Evolutionary conservation across 2,797 vertebrate genomes (phyloP).

Genomic region (Gallinago nigripennis): DNA sequence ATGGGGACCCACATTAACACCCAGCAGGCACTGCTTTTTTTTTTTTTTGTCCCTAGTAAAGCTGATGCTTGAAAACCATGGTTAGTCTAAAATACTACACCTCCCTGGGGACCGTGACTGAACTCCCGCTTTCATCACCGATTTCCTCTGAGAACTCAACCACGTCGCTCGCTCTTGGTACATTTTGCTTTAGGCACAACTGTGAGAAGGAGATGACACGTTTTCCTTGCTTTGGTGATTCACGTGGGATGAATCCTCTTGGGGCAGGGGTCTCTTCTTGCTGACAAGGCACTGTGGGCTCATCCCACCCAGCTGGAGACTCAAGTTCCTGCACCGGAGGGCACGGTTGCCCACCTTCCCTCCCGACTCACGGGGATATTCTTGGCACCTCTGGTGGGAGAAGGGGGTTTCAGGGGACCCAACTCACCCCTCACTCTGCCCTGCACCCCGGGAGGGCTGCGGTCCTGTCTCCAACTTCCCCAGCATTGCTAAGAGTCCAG

Average conservation of each 20-base stretch:
- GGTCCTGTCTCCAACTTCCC: not conserved
- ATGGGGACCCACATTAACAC: not conserved
- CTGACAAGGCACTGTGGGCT: not conserved
- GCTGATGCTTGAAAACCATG: not conserved
- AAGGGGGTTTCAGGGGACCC: not conserved
- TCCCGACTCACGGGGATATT: not conserved
- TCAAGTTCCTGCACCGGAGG: accelerated
- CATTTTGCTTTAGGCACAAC: not conserved
- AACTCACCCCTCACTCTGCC: not conserved
- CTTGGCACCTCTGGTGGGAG: accelerated
- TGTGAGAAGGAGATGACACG: not conserved
- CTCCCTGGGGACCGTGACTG: not conserved
- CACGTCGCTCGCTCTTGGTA: accelerated
- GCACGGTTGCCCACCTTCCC: accelerated
- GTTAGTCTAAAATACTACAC: not conserved
- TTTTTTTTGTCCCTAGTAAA: not conserved
- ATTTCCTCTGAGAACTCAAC: not conserved
- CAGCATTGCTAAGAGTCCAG: not conserved
- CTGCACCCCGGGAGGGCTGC: accelerated
- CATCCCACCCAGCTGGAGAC: not conserved
- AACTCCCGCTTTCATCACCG: not conserved
- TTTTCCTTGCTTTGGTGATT: not conserved
- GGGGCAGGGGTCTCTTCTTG: not conserved
- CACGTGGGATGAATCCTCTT: not conserved
- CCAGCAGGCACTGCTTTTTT: not conserved